Evolutionary conservation across 2,888 invertebrate genomes (phyloP).

Genomic region (Azorinus chamasolen): DNA sequence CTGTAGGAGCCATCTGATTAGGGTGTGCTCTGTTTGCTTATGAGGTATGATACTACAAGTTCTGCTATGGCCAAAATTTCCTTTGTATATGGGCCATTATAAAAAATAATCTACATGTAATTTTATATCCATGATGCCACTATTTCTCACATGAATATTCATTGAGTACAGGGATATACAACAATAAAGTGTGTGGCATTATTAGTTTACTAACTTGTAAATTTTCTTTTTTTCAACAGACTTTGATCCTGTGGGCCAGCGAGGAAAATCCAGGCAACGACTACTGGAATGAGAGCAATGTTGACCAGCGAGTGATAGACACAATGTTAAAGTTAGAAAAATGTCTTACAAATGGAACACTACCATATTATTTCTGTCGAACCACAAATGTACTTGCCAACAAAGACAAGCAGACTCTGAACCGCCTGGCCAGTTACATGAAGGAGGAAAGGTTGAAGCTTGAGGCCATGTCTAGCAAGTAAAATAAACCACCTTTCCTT

Average conservation of each 20-base stretch:
- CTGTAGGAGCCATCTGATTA: too few relatives aligned
- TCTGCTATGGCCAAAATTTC: too few relatives aligned
- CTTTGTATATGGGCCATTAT: too few relatives aligned
- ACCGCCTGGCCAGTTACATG: constrained; percentile 11
- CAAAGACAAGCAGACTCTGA: constrained; percentile 24
- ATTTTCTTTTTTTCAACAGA: constrained; percentile 15
- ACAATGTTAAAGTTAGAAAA: constrained; percentile 23
- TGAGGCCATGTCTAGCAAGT: not conserved
- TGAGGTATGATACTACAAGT: too few relatives aligned
- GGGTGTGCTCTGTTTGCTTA: too few relatives aligned
- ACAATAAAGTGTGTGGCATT: too few relatives aligned
- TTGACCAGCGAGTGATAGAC: constrained; percentile 27
- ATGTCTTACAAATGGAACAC: constrained; percentile 11
- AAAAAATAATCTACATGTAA: too few relatives aligned
- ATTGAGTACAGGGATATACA: too few relatives aligned
- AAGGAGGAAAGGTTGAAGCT: constrained; percentile 7
- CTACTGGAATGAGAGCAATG: constrained; percentile 42
- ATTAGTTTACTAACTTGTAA: too few relatives aligned
- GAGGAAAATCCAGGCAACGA: constrained; percentile 13
- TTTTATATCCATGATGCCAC: too few relatives aligned
- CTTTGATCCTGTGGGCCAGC: constrained; percentile 33
- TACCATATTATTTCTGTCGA: constrained; percentile 33
- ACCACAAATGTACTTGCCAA: constrained; percentile 24
- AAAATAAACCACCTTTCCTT: too few relatives aligned
- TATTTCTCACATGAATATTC: too few relatives aligned